Conservation (phyloP, 2,888 invertebrate species). For the Chironomus tentans region DNA sequence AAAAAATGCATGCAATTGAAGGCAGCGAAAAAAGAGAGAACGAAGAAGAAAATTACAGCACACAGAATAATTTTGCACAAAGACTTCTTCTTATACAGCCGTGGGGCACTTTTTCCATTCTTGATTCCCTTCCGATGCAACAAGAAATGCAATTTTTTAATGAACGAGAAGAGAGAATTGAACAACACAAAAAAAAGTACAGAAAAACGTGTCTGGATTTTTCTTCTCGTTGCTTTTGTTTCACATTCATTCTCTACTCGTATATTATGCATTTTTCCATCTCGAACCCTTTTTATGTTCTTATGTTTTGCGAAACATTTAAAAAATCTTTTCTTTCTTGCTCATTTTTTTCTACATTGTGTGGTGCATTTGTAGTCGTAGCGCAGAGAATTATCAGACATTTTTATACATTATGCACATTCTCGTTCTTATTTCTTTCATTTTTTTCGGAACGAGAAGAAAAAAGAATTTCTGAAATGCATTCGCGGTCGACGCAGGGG, state of each 20-base stretch:
- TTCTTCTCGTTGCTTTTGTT: slow-evolving; percentile 9
- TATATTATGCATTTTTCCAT: slow-evolving; percentile 20
- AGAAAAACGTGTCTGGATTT: slow-evolving; percentile 25
- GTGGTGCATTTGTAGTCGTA: slow-evolving; percentile 14
- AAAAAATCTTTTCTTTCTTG: not conserved
- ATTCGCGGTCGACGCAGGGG: slow-evolving; percentile 5
- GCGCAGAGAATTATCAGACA: slow-evolving; percentile 19
- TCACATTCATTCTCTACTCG: slow-evolving; percentile 6
- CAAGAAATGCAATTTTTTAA: slow-evolving; percentile 25
- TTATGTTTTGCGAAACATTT: slow-evolving; percentile 13
- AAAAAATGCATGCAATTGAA: not conserved
- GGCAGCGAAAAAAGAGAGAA: not conserved
- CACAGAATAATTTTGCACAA: not conserved
- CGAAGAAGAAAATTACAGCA: not conserved
- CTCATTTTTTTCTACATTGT: not conserved
- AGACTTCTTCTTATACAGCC: slow-evolving; percentile 11
- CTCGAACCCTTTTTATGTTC: slow-evolving; percentile 23
- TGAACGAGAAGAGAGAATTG: slow-evolving; percentile 11
- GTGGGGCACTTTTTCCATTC: slow-evolving; percentile 18
- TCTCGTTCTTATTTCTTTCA: slow-evolving; percentile 4
- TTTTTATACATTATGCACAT: slow-evolving; percentile 16
- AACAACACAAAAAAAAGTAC: not conserved
- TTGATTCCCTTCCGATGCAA: slow-evolving; percentile 25
- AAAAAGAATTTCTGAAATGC: slow-evolving; percentile 8
- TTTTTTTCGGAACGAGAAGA: not conserved